Evolutionary conservation across 2,797 vertebrate genomes (phyloP), one percentile per base, ranked within the genome.

Genomic region (Petrocephalus schoutedeni): DNA sequence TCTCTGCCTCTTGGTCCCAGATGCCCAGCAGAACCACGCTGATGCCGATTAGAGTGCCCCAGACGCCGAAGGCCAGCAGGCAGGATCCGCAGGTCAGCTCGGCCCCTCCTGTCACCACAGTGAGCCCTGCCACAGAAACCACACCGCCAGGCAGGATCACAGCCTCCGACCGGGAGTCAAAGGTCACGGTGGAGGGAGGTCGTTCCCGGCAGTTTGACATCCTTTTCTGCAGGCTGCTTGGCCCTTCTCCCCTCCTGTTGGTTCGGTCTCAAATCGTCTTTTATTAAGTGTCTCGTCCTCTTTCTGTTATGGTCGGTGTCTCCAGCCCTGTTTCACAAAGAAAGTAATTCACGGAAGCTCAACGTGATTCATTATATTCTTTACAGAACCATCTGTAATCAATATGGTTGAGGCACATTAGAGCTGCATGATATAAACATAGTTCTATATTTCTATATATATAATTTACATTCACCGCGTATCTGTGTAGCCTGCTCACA

Each of bases 71-170:
- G 2, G 94, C 95, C 92, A 96, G 82, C 92, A 96, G 92, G 61
- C 96, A 96, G 45, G 95, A 95, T 3, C 93, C 88, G 36, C 96
- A 96, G 87, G 95, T 95, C 89, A 96, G 90, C 91, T 96, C 96
- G 0, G 92, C 87, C 0, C 96, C 96, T 0, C 96, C 96, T 0
- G 95, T 96, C 80, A 96, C 91, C 89, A 95, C 89, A 0, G 96
- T 93, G 89, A 96, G 2, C 28, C 96, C 95, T 0, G 94, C 92
- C 88, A 96, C 93, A 0, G 96, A 96, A 41, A 96, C 95, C 0
- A 96, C 51, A 3, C 95, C 94, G 28, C 87, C 91, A 0, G 95
- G 95, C 88, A 96, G 88, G 19, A 90, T 94, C 82, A 96, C 94
- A 0, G 90, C 92, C 87, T 96, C 93, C 7, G 94, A 91, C 85